These are phyloP conservation scores for Operophtera brumata DNA, from an alignment of 2,888 invertebrate species.

Conservation along the genomic window DNA sequence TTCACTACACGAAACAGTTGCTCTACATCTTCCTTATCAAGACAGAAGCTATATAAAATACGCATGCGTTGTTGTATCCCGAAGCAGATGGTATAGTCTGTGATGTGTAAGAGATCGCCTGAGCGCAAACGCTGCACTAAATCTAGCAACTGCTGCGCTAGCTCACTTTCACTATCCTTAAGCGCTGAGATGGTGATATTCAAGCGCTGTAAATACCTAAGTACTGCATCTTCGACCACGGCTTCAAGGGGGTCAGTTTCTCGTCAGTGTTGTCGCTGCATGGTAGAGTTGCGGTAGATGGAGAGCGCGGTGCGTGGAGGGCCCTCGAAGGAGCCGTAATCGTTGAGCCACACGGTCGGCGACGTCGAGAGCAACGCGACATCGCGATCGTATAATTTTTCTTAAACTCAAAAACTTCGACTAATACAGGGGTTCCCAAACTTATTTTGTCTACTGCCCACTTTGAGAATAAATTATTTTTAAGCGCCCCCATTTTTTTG, in stretches of 20 bases:
- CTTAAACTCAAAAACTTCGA: no score
- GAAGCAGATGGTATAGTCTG: not conserved
- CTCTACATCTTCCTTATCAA: not conserved
- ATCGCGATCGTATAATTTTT: no score
- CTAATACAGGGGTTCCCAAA: no score
- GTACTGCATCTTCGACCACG: not conserved
- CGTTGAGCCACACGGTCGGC: slow-evolving; percentile 53
- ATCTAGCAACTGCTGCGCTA: not conserved
- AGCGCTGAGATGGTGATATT: not conserved
- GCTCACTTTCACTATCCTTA: not conserved
- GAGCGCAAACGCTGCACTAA: not conserved
- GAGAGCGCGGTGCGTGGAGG: slow-evolving; percentile 33
- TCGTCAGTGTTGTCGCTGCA: no score
- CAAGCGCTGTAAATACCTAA: not conserved
- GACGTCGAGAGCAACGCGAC: slow-evolving; percentile 37
- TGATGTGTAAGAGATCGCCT: slow-evolving; percentile 7
- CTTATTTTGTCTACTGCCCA: no score
- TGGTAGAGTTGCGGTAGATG: not conserved
- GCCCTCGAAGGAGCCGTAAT: slow-evolving; percentile 45
- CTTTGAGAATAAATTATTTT: no score
- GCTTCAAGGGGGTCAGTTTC: not conserved
- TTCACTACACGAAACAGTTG: not conserved
- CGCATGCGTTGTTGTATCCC: slow-evolving; percentile 18
- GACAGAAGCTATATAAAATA: not conserved
- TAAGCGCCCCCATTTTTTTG: no score